These are phyloP conservation scores for Mamestra configurata DNA, from an alignment of 1,140 invertebrate species.

Conservation along the genomic window DNA sequence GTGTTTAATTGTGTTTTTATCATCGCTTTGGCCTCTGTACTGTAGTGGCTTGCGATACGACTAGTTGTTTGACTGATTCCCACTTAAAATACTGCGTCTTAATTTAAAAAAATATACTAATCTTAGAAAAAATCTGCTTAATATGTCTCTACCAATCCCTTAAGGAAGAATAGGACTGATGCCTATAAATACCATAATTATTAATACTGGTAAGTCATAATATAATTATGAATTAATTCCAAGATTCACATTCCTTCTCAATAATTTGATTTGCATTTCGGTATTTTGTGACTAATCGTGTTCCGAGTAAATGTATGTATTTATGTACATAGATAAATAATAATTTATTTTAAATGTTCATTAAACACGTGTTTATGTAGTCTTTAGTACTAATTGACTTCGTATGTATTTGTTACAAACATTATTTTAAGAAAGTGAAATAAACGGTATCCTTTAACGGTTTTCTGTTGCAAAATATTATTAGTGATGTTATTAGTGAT, in stretches of 20 bases:
- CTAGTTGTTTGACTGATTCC: not conserved
- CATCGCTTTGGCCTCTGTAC: not conserved
- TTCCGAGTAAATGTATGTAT: constrained; percentile 36
- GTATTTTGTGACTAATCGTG: constrained; percentile 25
- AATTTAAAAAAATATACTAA: not conserved
- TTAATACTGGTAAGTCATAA: not conserved
- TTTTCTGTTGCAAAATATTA: not conserved
- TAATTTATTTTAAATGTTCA: constrained; percentile 26
- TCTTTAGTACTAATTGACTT: constrained; percentile 17
- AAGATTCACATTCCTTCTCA: constrained; percentile 23
- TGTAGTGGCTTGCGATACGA: not conserved
- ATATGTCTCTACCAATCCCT: not conserved
- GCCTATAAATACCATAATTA: not conserved
- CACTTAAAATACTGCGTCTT: not conserved
- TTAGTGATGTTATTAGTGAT: too few species aligned
- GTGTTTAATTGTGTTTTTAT: constrained; percentile 2
- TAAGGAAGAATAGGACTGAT: not conserved
- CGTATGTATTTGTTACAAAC: constrained; percentile 6
- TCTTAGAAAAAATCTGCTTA: too few species aligned
- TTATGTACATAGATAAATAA: constrained; percentile 33
- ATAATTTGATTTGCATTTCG: constrained; percentile 39
- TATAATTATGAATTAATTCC: constrained; percentile 19
- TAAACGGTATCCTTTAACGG: not conserved
- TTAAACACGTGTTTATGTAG: constrained; percentile 36
- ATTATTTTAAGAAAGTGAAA: constrained; percentile 7